Conservation (phyloP, 2,797 vertebrate genomes). For the Oreortyx pictus region DNA sequence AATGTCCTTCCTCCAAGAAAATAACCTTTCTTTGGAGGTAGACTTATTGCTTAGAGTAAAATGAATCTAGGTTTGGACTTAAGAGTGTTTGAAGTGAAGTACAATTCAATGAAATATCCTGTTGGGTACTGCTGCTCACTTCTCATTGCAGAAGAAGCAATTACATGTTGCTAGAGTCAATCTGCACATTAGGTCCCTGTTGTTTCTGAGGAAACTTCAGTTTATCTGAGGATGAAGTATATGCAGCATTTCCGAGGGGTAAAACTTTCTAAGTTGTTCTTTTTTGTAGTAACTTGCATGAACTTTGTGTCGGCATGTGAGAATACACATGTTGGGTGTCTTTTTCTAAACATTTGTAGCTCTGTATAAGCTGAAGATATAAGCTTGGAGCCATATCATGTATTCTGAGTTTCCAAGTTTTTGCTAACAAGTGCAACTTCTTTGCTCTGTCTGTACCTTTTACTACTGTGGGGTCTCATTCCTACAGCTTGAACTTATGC, state of each 20-base stretch:
- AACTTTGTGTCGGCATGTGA: constrained; percentile 38
- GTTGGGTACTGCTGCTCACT: background rate
- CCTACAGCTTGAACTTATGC: constrained; percentile 11
- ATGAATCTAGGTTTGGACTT: constrained; percentile 33
- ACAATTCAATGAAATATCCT: constrained; percentile 35
- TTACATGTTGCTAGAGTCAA: background rate
- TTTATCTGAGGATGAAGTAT: background rate
- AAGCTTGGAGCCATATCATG: background rate
- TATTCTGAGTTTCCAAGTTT: background rate
- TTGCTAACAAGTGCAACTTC: background rate
- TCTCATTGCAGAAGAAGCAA: constrained; percentile 17
- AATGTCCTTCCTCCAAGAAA: constrained; percentile 91
- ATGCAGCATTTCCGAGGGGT: constrained; percentile 27
- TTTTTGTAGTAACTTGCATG: constrained; percentile 18
- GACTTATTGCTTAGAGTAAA: background rate
- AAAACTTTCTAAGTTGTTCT: background rate
- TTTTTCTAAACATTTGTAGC: constrained; percentile 6
- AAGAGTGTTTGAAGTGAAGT: constrained; percentile 17
- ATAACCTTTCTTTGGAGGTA: constrained; percentile 55
- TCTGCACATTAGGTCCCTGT: background rate
- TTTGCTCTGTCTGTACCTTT: background rate
- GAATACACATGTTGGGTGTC: constrained; percentile 32
- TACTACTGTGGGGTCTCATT: background rate
- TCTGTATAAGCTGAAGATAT: constrained; percentile 32
- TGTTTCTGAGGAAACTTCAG: background rate